Conservation (phyloP, 37 sponge, comb jelly and placozoan genomes). For the Ephydatia muelleri region DNA sequence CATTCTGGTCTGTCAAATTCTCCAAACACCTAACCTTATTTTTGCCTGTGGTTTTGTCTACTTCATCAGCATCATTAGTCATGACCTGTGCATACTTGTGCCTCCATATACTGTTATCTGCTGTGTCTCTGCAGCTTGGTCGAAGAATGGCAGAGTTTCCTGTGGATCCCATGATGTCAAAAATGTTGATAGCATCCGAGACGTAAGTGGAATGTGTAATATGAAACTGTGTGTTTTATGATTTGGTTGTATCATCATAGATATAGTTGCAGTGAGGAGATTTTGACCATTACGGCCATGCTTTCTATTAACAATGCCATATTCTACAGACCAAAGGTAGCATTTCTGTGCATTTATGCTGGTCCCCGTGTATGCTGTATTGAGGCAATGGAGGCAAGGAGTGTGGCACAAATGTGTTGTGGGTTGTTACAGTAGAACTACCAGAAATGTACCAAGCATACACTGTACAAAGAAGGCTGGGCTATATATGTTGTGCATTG, state of each 20-base stretch:
- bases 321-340: slow-evolving; percentile 96
- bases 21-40: too few relatives aligned
- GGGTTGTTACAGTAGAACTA: too few relatives aligned
- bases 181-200: slow-evolving; percentile 97
- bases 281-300: slow-evolving; percentile 97
- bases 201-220: slow-evolving; percentile 62
- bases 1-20: too few relatives aligned
- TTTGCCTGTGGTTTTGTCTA: too few relatives aligned
- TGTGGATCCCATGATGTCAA: slow-evolving; percentile 98
- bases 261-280: slow-evolving; percentile 92
- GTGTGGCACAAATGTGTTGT: too few relatives aligned
- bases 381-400: too few relatives aligned
- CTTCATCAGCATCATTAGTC: too few relatives aligned
- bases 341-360: not conserved
- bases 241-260: slow-evolving; percentile 30
- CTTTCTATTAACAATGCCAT: slow-evolving; percentile 97
- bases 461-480: not conserved
- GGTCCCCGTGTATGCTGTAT: not conserved
- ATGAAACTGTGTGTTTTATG: not conserved
- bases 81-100: too few relatives aligned
- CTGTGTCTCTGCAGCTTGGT: slow-evolving; percentile 68
- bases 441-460: too few relatives aligned
- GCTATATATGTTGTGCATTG: not conserved
- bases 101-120: not conserved
- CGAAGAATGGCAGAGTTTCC: slow-evolving; percentile 99